These are phyloP conservation scores for Tipula helvola DNA, from an alignment of 2,888 invertebrate genomes.

Conservation along the genomic window DNA sequence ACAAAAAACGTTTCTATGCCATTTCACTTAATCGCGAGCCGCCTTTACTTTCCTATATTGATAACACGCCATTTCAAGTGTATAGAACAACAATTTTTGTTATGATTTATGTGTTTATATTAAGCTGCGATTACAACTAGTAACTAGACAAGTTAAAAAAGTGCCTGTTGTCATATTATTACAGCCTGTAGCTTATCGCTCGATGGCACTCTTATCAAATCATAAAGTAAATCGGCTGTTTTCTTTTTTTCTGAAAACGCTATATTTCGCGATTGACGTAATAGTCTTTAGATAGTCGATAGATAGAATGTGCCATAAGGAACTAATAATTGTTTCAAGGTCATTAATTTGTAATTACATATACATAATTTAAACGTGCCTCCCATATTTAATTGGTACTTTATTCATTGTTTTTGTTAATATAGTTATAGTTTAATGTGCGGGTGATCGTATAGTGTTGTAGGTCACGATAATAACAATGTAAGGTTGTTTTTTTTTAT, in stretches of 20 bases:
- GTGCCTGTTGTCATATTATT: neutral
- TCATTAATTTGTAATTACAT: too few relatives aligned
- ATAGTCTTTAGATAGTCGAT: too few relatives aligned
- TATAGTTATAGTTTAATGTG: neutral
- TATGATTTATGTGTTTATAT: neutral
- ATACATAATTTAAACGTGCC: too few relatives aligned
- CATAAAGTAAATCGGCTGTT: too few relatives aligned
- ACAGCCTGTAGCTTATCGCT: neutral
- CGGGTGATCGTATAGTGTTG: neutral
- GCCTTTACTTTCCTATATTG: neutral
- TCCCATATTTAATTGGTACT: neutral
- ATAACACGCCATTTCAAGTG: neutral
- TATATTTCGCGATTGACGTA: too few relatives aligned
- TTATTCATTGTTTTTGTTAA: neutral
- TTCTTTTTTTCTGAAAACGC: too few relatives aligned
- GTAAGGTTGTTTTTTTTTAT: neutral
- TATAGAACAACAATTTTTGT: neutral
- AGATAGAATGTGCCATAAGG: too few relatives aligned
- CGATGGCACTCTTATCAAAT: too few relatives aligned
- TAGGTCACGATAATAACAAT: neutral
- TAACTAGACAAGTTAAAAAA: neutral
- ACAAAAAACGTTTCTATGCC: neutral
- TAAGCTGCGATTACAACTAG: neutral
- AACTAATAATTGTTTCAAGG: too few relatives aligned
- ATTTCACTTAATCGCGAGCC: neutral